Conservation (phyloP, 2,797 vertebrate genomes). For the Pangasius mekongensis region DNA sequence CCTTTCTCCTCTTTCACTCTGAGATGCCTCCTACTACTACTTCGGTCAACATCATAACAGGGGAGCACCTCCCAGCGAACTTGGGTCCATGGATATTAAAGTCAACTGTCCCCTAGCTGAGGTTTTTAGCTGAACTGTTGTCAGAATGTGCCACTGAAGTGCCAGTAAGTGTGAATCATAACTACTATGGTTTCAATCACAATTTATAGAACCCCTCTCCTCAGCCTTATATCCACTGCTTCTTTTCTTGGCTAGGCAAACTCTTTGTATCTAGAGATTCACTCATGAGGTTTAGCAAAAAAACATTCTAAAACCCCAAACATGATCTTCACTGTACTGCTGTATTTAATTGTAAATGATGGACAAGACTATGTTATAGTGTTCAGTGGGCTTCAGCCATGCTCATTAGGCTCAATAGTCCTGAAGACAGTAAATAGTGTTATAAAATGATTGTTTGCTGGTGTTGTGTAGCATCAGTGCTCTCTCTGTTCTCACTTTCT, state of each 20-base stretch:
- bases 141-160: conserved; percentile 5
- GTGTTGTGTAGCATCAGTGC: conserved; percentile 26
- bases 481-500: background rate
- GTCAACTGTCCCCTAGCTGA: conserved; percentile 3
- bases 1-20: background rate
- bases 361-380: background rate
- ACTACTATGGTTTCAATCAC: background rate
- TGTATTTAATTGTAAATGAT: background rate
- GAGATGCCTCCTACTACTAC: background rate
- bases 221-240: background rate
- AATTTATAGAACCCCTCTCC: background rate
- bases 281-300: background rate
- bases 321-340: background rate
- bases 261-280: background rate
- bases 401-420: conserved; percentile 7
- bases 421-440: conserved; percentile 2
- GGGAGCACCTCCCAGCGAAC: background rate
- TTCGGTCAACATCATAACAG: background rate
- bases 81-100: background rate
- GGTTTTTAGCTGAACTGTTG: background rate
- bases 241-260: background rate
- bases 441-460: conserved; percentile 17
- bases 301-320: background rate
- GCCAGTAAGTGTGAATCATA: background rate
- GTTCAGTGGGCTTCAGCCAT: background rate